Evolutionary conservation across 1,140 invertebrate genomes (phyloP), one percentile per base, ranked within the genome.

Genomic region (Andrena cerasifolii): DNA sequence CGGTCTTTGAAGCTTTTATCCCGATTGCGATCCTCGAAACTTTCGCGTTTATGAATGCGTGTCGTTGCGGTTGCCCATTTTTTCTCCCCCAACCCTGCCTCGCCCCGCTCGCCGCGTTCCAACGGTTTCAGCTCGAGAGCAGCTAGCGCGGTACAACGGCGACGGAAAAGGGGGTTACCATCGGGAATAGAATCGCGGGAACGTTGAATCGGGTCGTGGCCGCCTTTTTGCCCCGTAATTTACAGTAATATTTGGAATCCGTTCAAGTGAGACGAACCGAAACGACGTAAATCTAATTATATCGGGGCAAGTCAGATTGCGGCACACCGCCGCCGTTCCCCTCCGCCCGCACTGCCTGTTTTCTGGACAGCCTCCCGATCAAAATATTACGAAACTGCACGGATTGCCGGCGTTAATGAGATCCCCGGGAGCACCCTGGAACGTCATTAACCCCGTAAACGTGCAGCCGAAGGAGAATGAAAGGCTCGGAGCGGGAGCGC

Each of bases 251-350:
- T 83, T 83, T 83, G 78, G 70, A 80, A 77, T 83, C 80, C 72
- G 72, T 84, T 84, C 67, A 76, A 84, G 51, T 40, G 66, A 76
- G 53, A 80, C 71, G 77, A 76, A 66, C 43, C 26, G 5, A 40
- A 45, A 21, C 28, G 49, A 74, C 56, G 71, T 84, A 83, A 84
- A 80, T 84, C 78, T 80, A 83, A 84, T 84, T 84, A 83, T 80
- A 84, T 45, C 59, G 40, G 36, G 58, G 21, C 59, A 45, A n/a
- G 45, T 53, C 10, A 28, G 49, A 72, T 79, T 31, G 49, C 24
- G 40, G 49, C 6, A 7, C 28, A 2, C 28, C 36, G 26, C 14
- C 12, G 6, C 18, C 14, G n/a, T 21, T 31, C 26, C 56, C 58
- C 10, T 45, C 54, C 2, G 45, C 36, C n/a, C 28, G 56, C 65